These are phyloP conservation scores for Sorex maritimensis DNA, from an alignment of 2,797 vertebrate genomes.

Conservation along the genomic window DNA sequence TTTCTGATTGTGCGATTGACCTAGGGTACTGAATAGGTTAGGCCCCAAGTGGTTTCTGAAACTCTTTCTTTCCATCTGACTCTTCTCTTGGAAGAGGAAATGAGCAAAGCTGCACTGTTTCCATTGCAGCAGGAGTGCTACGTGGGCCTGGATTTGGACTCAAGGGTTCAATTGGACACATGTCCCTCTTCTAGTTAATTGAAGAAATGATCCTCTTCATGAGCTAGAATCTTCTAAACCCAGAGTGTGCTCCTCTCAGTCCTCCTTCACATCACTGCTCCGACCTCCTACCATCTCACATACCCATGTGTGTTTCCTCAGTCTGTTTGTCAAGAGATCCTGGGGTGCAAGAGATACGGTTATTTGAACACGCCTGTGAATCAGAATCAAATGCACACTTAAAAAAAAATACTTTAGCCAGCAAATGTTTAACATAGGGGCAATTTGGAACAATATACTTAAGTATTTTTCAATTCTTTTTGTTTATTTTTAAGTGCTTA, in stretches of 20 bases:
- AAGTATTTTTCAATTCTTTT: not conserved
- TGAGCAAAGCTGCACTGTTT: not conserved
- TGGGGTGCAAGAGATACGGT: not conserved
- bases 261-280: not conserved
- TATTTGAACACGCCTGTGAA: not conserved
- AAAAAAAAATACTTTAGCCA: not conserved
- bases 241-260: not conserved
- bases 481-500: too few relatives aligned
- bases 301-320: not conserved
- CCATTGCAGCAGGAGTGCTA: too few relatives aligned
- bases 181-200: not conserved
- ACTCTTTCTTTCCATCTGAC: not conserved
- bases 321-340: not conserved
- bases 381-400: not conserved
- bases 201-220: not conserved
- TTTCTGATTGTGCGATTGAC: rapidly evolving
- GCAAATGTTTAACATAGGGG: not conserved
- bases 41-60: not conserved
- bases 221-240: not conserved
- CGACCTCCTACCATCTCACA: not conserved
- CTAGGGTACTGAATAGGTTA: rapidly evolving
- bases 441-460: too few relatives aligned
- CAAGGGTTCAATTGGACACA: too few relatives aligned
- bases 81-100: not conserved
- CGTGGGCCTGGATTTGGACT: too few relatives aligned